Evolutionary conservation across 2,113 vertebrate genomes (phyloP).

Genomic region (Marcusenius ussheri): DNA sequence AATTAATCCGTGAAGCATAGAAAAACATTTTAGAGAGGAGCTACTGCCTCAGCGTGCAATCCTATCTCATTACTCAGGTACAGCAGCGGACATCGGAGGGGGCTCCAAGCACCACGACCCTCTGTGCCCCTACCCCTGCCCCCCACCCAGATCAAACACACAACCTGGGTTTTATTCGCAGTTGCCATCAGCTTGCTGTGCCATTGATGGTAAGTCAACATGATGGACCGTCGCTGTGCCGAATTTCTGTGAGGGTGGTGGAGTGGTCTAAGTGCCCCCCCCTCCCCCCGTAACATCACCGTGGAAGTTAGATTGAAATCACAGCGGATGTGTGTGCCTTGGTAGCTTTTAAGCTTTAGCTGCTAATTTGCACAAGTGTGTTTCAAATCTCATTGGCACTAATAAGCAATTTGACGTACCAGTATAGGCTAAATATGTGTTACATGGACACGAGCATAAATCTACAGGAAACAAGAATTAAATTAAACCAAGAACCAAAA

Average conservation of each 20-base stretch:
- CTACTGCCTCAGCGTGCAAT: neutral
- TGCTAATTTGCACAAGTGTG: neutral
- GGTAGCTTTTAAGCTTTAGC: neutral
- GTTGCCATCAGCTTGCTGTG: neutral
- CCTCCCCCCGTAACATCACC: neutral
- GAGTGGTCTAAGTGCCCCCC: neutral
- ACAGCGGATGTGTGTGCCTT: neutral
- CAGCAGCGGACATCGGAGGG: neutral
- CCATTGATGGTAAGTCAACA: conserved; percentile 12
- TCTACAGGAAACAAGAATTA: neutral
- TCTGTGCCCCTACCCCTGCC: neutral
- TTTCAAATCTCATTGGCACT: neutral
- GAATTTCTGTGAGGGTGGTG: conserved; percentile 5
- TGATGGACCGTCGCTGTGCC: conserved; percentile 19
- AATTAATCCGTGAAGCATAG: neutral
- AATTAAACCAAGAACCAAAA: neutral
- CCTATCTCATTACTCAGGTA: neutral
- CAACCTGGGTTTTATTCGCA: neutral
- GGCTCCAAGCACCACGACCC: neutral
- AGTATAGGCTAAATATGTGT: neutral
- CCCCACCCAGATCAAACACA: neutral
- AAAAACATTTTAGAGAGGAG: neutral
- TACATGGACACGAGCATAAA: neutral
- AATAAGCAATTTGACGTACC: neutral
- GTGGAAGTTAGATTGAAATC: neutral